Evolutionary conservation across 2,888 invertebrate genomes (phyloP).

Genomic region (Eurois occulta): DNA sequence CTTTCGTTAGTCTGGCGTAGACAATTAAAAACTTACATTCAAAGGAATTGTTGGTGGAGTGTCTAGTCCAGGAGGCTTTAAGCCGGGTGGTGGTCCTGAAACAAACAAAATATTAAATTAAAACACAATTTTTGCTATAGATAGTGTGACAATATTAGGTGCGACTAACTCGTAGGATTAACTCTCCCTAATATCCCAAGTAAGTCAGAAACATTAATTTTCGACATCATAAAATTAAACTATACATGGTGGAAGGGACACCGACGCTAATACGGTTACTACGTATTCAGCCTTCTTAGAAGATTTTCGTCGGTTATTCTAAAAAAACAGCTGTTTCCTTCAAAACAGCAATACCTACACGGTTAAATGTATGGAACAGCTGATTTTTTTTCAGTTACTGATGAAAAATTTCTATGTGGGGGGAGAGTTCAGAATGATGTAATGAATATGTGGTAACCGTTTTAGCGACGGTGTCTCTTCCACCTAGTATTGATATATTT

Average conservation of each 20-base stretch:
- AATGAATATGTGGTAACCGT: too few species aligned
- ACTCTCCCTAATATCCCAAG: not conserved
- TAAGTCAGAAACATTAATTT: not conserved
- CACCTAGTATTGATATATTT: not conserved
- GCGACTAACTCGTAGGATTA: not conserved
- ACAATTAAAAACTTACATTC: conserved; percentile 76
- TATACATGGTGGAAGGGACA: not conserved
- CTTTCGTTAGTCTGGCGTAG: not conserved
- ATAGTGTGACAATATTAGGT: conserved; percentile 8
- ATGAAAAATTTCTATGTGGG: too few species aligned
- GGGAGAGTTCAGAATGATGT: too few species aligned
- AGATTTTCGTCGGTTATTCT: too few species aligned
- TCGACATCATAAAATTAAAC: not conserved
- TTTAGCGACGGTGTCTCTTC: too few species aligned
- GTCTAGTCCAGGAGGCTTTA: conserved; percentile 87
- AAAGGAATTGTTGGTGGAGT: conserved; percentile 77
- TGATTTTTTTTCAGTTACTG: too few species aligned
- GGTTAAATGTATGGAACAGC: too few species aligned
- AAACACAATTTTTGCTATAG: not conserved
- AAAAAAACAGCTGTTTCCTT: too few species aligned
- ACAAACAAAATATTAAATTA: conserved; percentile 70
- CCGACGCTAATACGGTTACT: too few species aligned
- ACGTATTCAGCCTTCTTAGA: too few species aligned
- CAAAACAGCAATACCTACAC: too few species aligned
- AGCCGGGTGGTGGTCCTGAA: conserved; percentile 79